phyloP scores from a whole-genome alignment of 1,140 invertebrate genomes.

The Ips nitidus region DNA sequence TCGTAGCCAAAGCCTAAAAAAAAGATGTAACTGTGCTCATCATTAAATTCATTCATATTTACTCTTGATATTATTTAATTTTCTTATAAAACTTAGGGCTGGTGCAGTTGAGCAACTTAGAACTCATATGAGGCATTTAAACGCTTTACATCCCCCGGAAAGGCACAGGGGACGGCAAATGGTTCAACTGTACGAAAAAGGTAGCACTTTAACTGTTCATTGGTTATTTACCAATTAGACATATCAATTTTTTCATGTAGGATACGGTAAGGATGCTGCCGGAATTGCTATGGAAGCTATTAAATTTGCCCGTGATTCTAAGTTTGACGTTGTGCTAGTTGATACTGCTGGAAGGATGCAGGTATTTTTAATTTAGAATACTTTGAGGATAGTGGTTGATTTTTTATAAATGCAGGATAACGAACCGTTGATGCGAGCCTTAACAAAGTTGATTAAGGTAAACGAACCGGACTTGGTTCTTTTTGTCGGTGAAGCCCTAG shows the following conservation, averaged over 20 bases:
- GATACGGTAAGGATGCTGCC: slow-evolving; percentile 97
- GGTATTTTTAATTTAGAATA: slow-evolving; percentile 35
- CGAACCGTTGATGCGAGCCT: slow-evolving; percentile 95
- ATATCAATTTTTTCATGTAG: slow-evolving; percentile 6
- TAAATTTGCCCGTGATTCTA: slow-evolving; percentile 77
- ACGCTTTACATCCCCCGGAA: slow-evolving; percentile 86
- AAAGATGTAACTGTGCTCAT: not conserved
- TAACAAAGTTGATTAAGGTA: slow-evolving; percentile 85
- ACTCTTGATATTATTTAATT: not conserved
- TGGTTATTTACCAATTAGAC: not conserved
- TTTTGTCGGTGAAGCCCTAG: slow-evolving; percentile 98
- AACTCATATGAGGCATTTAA: slow-evolving; percentile 92
- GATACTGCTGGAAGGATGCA: slow-evolving; percentile 99
- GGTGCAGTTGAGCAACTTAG: slow-evolving; percentile 98
- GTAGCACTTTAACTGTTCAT: not conserved
- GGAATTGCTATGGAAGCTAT: slow-evolving; percentile 98
- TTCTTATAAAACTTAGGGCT: slow-evolving; percentile 62
- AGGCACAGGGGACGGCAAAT: slow-evolving; percentile 45
- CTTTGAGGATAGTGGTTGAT: no score
- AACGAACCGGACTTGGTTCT: slow-evolving; percentile 97
- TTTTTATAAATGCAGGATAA: slow-evolving; percentile 68
- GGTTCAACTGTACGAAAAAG: slow-evolving; percentile 24
- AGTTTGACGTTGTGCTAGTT: slow-evolving; percentile 89
- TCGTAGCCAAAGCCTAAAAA: no score
- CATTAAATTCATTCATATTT: slow-evolving; percentile 3